Percentiles rank a stretch among this genome's conserved stretches.
Conservation (phyloP, 2,797 vertebrate genomes). For the Melopsittacus undulatus region DNA sequence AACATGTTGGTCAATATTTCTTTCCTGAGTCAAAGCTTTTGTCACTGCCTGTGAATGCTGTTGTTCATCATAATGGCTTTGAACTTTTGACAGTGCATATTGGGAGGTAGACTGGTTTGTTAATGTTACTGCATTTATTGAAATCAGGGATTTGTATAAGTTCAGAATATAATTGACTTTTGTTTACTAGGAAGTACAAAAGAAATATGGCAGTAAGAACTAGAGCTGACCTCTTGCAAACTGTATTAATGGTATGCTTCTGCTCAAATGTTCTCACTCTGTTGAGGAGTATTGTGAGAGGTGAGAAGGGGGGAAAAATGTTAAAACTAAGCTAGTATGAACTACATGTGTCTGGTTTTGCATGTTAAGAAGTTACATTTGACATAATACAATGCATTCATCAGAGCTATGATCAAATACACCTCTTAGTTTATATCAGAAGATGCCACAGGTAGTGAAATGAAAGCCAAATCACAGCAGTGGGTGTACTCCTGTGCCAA, state of each 20-base stretch:
- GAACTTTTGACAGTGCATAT: slow-evolving; percentile 35
- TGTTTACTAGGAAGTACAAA: slow-evolving; percentile 12
- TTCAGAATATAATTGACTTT: slow-evolving; percentile 32
- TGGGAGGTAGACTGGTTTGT: slow-evolving; percentile 33
- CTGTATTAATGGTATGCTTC: not conserved
- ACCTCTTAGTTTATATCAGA: not conserved
- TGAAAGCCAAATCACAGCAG: not conserved
- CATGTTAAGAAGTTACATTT: not conserved
- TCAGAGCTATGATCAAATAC: not conserved
- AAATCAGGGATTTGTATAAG: not conserved
- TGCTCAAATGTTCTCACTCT: not conserved
- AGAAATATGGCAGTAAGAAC: not conserved
- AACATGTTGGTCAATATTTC: slow-evolving; percentile 32
- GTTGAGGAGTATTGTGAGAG: not conserved
- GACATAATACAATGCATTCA: not conserved
- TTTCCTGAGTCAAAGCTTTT: slow-evolving; percentile 49
- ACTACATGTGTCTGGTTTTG: not conserved
- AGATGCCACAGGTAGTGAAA: not conserved
- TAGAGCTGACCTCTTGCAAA: not conserved
- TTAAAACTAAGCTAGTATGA: not conserved
- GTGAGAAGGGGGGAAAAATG: not conserved
- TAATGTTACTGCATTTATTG: slow-evolving; percentile 49
- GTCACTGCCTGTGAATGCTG: not conserved
- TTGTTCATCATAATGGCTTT: slow-evolving; percentile 50
- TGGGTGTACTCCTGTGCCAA: not conserved